Evolutionary conservation across 2,113 vertebrate species (phyloP).

Genomic region (Coracopsis vasa): DNA sequence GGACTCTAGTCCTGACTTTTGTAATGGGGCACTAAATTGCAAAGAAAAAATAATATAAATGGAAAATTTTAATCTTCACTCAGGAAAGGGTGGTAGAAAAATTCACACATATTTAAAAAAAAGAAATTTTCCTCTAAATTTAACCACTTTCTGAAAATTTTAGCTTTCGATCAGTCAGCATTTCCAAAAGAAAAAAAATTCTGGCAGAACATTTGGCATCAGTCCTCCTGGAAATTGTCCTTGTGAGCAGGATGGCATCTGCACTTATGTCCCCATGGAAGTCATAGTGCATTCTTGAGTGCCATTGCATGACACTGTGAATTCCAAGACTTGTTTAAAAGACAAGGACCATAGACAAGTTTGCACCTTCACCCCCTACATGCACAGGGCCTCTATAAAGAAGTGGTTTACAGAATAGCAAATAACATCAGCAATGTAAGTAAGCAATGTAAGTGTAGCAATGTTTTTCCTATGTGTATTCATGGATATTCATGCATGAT

Average conservation of each 20-base stretch:
- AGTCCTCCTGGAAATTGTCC: neutral
- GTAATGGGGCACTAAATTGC: neutral
- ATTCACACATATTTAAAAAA: neutral
- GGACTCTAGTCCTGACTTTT: neutral
- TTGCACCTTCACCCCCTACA: neutral
- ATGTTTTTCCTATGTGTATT: neutral
- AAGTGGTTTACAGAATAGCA: neutral
- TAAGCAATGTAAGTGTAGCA: no score
- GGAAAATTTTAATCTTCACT: neutral
- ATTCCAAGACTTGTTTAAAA: neutral
- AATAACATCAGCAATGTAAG: neutral
- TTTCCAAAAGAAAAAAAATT: neutral
- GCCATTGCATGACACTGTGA: neutral
- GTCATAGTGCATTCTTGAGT: neutral
- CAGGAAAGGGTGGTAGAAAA: neutral
- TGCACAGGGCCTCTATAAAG: neutral
- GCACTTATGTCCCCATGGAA: neutral
- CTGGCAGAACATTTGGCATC: neutral
- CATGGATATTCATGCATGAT: neutral
- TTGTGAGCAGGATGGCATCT: neutral
- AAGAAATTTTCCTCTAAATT: neutral
- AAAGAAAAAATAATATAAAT: neutral
- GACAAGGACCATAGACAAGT: neutral
- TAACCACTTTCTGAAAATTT: neutral
- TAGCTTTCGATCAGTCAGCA: neutral